Conservation (phyloP, 2,797 vertebrate genomes). For the Bucorvus abyssinicus region DNA sequence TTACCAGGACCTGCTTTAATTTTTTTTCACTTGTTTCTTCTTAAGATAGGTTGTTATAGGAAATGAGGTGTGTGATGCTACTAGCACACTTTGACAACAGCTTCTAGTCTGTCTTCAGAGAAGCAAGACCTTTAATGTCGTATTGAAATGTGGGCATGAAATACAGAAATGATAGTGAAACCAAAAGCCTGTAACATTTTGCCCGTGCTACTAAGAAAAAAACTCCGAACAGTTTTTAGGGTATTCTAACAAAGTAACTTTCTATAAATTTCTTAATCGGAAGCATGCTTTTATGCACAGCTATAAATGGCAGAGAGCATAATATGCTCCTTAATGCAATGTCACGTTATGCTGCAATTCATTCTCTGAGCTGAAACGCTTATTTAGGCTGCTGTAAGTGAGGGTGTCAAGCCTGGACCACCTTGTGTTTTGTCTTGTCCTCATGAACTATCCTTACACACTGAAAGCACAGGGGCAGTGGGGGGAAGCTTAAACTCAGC, state of each 20-base stretch:
- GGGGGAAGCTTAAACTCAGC: neutral
- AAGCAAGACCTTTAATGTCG: neutral
- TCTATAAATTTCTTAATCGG: neutral
- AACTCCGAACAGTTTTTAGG: neutral
- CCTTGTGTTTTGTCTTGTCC: neutral
- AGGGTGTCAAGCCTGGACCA: neutral
- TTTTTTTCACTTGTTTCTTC: neutral
- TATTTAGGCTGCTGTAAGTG: neutral
- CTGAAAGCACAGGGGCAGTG: accelerated
- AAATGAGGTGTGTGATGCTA: neutral
- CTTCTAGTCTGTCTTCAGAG: neutral
- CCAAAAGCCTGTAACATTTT: neutral
- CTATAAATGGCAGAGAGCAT: neutral
- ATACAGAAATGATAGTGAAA: neutral
- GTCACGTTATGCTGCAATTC: neutral
- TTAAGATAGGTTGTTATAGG: neutral
- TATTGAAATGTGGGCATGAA: neutral
- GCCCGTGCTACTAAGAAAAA: neutral
- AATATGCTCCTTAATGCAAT: neutral
- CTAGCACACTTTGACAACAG: neutral
- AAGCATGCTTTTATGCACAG: neutral
- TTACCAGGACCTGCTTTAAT: neutral
- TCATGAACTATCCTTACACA: neutral
- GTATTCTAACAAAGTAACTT: neutral
- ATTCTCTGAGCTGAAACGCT: neutral